Base-by-base conservation (phyloP, 2,888 invertebrate genomes). In the Rhamphomyia laevipes region DNA sequence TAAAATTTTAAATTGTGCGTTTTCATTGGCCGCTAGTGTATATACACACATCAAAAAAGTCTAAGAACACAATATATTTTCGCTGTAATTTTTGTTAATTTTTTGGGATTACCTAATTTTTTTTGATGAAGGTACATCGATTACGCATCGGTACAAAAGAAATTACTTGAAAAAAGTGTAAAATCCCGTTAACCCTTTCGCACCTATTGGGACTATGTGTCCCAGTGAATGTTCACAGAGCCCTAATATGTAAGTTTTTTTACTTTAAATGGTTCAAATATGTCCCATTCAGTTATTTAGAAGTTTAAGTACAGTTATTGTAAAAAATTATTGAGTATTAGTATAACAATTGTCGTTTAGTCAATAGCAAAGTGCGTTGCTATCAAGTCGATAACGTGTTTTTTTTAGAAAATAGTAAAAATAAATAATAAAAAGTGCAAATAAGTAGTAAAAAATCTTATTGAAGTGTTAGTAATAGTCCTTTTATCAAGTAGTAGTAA, bases 221-320 rank as follows among this genome's bases (percentile, higher is more conserved):
- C n/a, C n/a, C n/a, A n/a, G n/a, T n/a, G n/a, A n/a, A n/a, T n/a
- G n/a, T n/a, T n/a, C n/a, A n/a, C 23, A 45, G 37, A 45, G 17
- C 37, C 45, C 35, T 45, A 35, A 45, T 5, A 37, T 37, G 13
- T 18, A 45, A 35, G 18, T 17, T 45, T 45, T 13, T 45, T 12
- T n/a, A 18, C 45, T 45, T 45, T 45, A 45, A 45, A 35, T 45
- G 37, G 37, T 18, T 35, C 23, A 45, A 45, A 45, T 45, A 35
- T 16, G 45, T 45, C 37, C 45, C 45, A 45, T 45, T 45, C 23
- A 23, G 45, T 45, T 45, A 13, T 37, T 45, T 35, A 18, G 13
- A 35, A 35, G 18, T 45, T 45, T 33, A n/a, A 35, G 17, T 21
- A 45, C 12, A 21, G 18, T 45, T 5, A 44, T 31, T 43, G 35